These are phyloP conservation scores for Idaea biselata DNA, from an alignment of 2,888 invertebrate species.

Conservation along the genomic window DNA sequence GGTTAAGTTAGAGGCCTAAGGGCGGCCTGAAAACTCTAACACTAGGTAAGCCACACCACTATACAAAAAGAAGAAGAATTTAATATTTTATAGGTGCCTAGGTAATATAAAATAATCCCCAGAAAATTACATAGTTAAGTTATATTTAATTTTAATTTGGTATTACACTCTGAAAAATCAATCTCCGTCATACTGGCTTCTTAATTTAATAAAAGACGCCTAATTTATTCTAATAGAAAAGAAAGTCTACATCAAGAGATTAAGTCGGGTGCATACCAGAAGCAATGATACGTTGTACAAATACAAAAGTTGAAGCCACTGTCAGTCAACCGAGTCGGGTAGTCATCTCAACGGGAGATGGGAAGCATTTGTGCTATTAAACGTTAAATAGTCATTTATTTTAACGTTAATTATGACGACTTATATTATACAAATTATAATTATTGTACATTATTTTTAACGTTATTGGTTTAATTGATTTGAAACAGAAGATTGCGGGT, in stretches of 20 bases:
- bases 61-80: too few species aligned
- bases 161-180: background rate
- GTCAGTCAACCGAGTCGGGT: constrained; percentile 36
- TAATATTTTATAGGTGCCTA: too few species aligned
- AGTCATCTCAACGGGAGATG: background rate
- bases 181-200: background rate
- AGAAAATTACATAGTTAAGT: too few species aligned
- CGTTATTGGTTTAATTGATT: background rate
- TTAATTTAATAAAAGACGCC: background rate
- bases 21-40: too few species aligned
- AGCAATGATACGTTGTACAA: constrained; percentile 68
- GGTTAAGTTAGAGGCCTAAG: too few species aligned
- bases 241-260: constrained; percentile 51
- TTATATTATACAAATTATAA: background rate
- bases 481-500: too few species aligned
- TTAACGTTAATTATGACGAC: background rate
- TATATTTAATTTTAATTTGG: too few species aligned
- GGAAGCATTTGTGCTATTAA: background rate
- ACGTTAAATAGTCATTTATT: background rate
- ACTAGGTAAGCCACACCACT: too few species aligned
- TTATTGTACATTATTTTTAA: background rate
- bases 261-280: constrained; percentile 67
- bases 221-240: constrained; percentile 45
- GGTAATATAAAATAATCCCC: too few species aligned
- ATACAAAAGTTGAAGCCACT: constrained; percentile 59